Evolutionary conservation across 1,140 invertebrate species (phyloP), one percentile per base, ranked within the genome.

Genomic region (Potamilus streckersoni): DNA sequence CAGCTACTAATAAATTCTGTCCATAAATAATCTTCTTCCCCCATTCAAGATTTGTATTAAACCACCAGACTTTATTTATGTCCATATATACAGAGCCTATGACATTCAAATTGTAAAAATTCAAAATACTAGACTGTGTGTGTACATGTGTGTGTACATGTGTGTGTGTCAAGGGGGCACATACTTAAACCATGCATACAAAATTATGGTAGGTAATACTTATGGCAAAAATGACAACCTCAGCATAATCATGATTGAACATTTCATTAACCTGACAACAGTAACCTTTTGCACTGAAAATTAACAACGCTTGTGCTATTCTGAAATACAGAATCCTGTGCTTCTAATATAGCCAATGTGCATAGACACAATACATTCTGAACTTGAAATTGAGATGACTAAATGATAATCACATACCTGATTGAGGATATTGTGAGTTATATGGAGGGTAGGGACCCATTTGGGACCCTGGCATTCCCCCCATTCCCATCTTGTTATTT

Each of bases 401-500:
- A 11, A 49, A 49, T 6, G 38, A 0, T 49, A 49, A 49, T 49
- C 38, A 62, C 23, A 8, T 27, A 31, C 63, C 72, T 57, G 72
- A 79, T 55, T 79, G 81, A 76, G 89, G 89, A 75, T 87, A 89
- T 69, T 91, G 90, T 73, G 91, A 91, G 78, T 89, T 91, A 55
- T 91, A 91, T 74, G 92, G 91, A 63, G 92, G 89, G 80, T 89
- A 91, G 72, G 92, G 91, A 62, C 92, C 90, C 75, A 78, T 80
- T 69, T 82, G 84, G 19, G 65, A 74, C 67, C 74, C 79, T 69
- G 69, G 65, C 79, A 92, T 92, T 90, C 92, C 92, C 57, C 90
- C 90, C 57, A 91, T 89, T 91, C 82, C 84, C 84, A 91, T 87
- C 90, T 91, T 76, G 87, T 92, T 91, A 86, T 93, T 93, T 79